Conservation (phyloP, 2,888 invertebrate species). For the Apodemia hepburni region DNA sequence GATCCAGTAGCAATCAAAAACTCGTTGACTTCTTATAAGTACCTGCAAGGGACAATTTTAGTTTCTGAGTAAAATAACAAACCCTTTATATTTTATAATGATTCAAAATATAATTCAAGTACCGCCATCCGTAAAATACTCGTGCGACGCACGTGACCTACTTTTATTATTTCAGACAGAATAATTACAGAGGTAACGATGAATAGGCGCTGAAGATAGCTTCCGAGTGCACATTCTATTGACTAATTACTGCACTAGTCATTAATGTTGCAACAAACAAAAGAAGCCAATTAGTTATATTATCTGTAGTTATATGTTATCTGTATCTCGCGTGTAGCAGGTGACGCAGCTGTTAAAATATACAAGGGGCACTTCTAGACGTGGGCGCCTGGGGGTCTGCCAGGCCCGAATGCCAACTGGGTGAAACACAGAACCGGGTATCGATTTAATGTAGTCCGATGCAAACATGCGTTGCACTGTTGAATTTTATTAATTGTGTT, state of each 20-base stretch:
- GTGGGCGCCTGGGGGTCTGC: slow-evolving; percentile 53
- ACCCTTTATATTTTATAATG: not conserved
- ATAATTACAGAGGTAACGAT: slow-evolving; percentile 7
- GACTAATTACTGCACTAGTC: slow-evolving; percentile 38
- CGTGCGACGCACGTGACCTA: not conserved
- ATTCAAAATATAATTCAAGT: not conserved
- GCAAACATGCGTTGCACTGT: slow-evolving; percentile 2
- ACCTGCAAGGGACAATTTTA: not conserved
- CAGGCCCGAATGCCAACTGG: slow-evolving; percentile 60
- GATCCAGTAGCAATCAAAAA: too few relatives aligned
- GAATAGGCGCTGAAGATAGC: slow-evolving; percentile 14
- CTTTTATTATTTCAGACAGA: slow-evolving; percentile 4
- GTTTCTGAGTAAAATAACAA: not conserved
- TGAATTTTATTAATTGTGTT: slow-evolving; percentile 4
- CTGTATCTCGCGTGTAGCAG: slow-evolving; percentile 33
- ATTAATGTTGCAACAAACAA: slow-evolving; percentile 50
- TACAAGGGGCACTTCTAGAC: slow-evolving; percentile 38
- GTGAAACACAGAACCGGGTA: slow-evolving; percentile 38
- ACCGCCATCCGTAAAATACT: not conserved
- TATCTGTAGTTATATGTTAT: too few relatives aligned
- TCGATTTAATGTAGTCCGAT: slow-evolving; percentile 17
- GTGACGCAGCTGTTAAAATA: slow-evolving; percentile 60
- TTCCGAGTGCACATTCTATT: slow-evolving; percentile 29
- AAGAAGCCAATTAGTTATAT: slow-evolving; percentile 43
- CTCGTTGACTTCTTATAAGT: not conserved